phyloP scores from a whole-genome alignment of 2,797 vertebrate genomes.

The Acridotheres tristis region DNA sequence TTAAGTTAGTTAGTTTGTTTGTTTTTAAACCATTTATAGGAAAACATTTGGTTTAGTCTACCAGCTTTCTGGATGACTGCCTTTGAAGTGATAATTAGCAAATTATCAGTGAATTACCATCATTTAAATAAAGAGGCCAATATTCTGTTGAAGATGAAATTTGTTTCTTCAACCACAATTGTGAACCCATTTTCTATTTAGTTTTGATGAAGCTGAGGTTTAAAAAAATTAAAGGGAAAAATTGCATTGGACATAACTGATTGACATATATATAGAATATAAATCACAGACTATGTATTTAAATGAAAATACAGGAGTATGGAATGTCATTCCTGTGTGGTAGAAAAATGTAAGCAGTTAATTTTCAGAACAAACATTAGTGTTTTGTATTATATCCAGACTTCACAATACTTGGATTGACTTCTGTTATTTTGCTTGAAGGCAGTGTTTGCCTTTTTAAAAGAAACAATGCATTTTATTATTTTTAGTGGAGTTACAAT shows the following conservation, averaged over 20 bases:
- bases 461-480: constrained; percentile 7
- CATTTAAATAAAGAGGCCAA: background rate
- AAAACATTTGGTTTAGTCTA: background rate
- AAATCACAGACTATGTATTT: background rate
- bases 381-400: constrained; percentile 33
- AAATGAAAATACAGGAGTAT: background rate
- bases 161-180: background rate
- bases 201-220: background rate
- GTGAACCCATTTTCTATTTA: background rate
- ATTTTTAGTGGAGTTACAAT: constrained; percentile 10
- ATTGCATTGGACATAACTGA: accelerated
- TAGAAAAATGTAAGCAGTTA: constrained; percentile 10
- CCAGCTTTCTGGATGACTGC: background rate
- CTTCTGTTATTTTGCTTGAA: constrained; percentile 12
- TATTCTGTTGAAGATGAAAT: background rate
- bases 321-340: background rate
- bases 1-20: background rate
- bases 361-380: constrained; percentile 44
- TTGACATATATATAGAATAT: background rate
- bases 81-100: background rate
- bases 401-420: constrained; percentile 28
- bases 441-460: constrained; percentile 16
- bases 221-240: background rate
- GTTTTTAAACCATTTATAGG: background rate
- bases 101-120: background rate